These are phyloP conservation scores for Dicrurus megarhynchus DNA, from an alignment of 2,113 vertebrate genomes.

Conservation along the genomic window DNA sequence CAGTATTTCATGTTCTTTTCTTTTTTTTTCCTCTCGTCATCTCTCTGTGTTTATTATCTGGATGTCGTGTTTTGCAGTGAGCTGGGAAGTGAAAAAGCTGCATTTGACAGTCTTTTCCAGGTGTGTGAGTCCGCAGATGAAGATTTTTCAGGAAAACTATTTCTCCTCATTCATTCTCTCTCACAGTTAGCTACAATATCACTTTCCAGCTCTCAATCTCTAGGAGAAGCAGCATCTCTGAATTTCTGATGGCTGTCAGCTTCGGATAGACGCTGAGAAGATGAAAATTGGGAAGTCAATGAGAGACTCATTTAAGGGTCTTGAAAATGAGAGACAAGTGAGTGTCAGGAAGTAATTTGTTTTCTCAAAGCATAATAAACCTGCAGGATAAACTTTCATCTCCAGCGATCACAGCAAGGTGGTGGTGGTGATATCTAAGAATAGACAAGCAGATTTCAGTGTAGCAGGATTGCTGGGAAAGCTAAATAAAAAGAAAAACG, in stretches of 20 bases:
- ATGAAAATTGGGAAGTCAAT: background rate
- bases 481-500: background rate
- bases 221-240: background rate
- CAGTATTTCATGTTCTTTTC: background rate
- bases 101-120: background rate
- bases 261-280: background rate
- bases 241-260: slow-evolving; percentile 38
- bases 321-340: background rate
- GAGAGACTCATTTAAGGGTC: slow-evolving; percentile 9
- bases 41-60: background rate
- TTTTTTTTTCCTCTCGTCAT: background rate
- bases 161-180: background rate
- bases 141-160: background rate
- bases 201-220: background rate
- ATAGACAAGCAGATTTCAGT: background rate
- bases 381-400: slow-evolving; percentile 33
- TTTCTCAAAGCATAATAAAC: slow-evolving; percentile 18
- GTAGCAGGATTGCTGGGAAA: background rate
- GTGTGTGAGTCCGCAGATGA: background rate
- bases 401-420: background rate
- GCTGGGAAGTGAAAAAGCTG: background rate
- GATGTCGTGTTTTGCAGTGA: background rate
- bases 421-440: background rate
- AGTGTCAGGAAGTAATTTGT: slow-evolving; percentile 27
- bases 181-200: background rate